Evolutionary conservation across 2,113 vertebrate species (phyloP), one percentile per base, ranked within the genome.

Genomic region (Pitta sordida): DNA sequence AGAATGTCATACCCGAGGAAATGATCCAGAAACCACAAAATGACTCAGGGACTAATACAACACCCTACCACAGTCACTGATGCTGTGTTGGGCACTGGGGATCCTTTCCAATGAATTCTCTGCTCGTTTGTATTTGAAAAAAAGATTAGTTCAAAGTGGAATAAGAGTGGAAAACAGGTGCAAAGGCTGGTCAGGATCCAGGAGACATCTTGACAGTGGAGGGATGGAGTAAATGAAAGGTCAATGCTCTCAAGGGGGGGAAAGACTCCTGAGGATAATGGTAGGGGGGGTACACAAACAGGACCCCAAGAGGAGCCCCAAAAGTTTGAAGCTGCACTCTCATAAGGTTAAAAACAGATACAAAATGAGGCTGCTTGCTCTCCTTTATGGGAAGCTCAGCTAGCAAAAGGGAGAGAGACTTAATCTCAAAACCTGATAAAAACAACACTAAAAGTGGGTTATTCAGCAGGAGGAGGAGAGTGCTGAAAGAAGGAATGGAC

Each of bases 391-490:
- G 68, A 55, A 81, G 26, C 12, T 76, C 24, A 55, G 37, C 41
- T 49, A 83, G 82, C 26, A 63, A 67, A 88, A 69, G 63, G 68
- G 76, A 91, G 55, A 73, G 71, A 69, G 62, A 18, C 34, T 32
- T 88, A 73, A 91, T 86, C 68, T 93, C 71, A 34, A 70, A 94
- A 77, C 27, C 76, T 78, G 88, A 91, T 83, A 81, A 91, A 95
- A 80, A 41, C 26, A 59, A 53, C 92, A 58, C 29, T 65, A 90
- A 74, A 77, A 86, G 71, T 7, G 29, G 34, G 34, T 65, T 95
- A 39, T 76, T 93, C 75, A 55, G 43, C 70, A 77, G 92, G 71
- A 93, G 65, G 79, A 91, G 43, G 30, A 53, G 89, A 74, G 90
- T 81, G 90, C 56, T 96, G 92, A 93, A 90, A 96, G 93, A 85